Evolutionary conservation across 2,797 vertebrate species (phyloP), one percentile per base, ranked within the genome.

Genomic region (Schizothorax lantsangensis): DNA sequence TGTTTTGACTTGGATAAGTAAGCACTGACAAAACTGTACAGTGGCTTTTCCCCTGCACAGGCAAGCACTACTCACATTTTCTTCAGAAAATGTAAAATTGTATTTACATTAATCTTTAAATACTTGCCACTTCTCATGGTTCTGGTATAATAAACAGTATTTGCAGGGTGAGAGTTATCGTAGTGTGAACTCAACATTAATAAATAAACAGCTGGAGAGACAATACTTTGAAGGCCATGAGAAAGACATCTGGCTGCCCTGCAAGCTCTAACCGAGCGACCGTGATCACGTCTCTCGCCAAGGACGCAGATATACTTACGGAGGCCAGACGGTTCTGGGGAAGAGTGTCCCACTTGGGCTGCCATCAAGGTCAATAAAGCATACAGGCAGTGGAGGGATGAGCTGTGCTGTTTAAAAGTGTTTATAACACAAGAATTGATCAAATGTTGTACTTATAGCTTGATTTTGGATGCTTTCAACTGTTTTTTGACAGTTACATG

Each of bases 201-300:
- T 90, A 90, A 89, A 88, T 90, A 89, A 90, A 87, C 80, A 71
- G 43, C 57, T 66, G 77, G 87, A 21, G 87, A 88, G 88, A 88
- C 88, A 90, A 90, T 87, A 87, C 85, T 84, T 89, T 84, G 54
- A 45, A 72, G 82, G 84, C 86, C 68, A 79, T 68, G 88, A 90
- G 85, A 90, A 85, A 79, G 49, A 87, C 87, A 88, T 88, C 88
- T 90, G 88, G 86, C 84, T 73, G 69, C 79, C 78, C 83, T 84
- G 78, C 78, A 12, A 86, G 62, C 54, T 68, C 79, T 85, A 73
- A 85, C 68, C 78, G 26, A 71, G 71, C 59, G 23, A 81, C 79
- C 54, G 80, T 14, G 77, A 79, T 90, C 84, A 69, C 45, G 36
- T 87, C 85, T 82, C 80, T 84, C 40, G 33, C 81, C 88, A 86